Conservation (phyloP, 2,797 vertebrate species). For the Peromyscus nudipes region DNA sequence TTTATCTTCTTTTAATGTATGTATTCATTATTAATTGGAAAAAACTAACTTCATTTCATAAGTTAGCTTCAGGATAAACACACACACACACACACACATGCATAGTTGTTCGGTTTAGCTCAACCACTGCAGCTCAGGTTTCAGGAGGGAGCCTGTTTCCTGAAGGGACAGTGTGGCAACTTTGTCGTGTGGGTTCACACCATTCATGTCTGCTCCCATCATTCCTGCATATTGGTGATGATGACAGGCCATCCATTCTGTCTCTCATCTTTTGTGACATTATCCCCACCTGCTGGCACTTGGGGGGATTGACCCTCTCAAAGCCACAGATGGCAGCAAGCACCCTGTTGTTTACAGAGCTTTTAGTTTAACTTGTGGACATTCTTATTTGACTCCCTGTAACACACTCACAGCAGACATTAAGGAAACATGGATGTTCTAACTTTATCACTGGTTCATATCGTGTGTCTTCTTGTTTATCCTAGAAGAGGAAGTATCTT, state of each 20-base stretch:
- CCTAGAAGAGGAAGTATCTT: neutral
- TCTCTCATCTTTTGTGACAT: neutral
- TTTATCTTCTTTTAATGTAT: neutral
- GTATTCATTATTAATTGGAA: constrained; percentile 33
- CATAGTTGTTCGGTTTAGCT: neutral
- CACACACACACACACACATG: neutral
- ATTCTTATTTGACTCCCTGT: neutral
- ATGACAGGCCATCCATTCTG: neutral
- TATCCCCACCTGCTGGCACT: constrained; percentile 36
- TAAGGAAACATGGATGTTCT: neutral
- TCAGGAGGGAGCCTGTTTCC: neutral
- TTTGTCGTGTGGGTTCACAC: neutral
- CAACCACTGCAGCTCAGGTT: neutral
- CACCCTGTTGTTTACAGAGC: neutral
- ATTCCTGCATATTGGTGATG: neutral
- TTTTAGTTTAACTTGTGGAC: neutral
- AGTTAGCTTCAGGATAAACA: neutral
- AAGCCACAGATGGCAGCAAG: neutral
- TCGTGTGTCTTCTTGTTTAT: neutral
- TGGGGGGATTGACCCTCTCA: neutral
- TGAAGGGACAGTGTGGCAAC: neutral
- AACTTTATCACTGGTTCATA: neutral
- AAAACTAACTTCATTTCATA: neutral
- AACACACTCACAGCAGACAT: neutral
- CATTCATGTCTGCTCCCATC: neutral